A percentile compares a stretch with the other conserved stretches of the same genome.
Conservation (phyloP, 2,888 invertebrate species). For the Ferdinandea cuprea region DNA sequence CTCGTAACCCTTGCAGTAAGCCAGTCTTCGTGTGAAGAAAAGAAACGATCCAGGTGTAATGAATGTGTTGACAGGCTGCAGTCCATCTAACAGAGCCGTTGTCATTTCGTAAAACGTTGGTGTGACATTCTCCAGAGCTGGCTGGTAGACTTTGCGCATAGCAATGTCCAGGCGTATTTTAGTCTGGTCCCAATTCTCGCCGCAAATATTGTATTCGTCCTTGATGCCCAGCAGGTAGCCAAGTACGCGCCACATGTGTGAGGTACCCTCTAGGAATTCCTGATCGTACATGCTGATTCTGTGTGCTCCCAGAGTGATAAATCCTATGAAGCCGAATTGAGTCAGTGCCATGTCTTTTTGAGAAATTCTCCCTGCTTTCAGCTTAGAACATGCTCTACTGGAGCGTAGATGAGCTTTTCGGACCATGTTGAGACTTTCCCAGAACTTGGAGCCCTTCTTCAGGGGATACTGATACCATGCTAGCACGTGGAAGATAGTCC, state of each 20-base stretch:
- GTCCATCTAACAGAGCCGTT: constrained; percentile 86
- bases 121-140: constrained; percentile 85
- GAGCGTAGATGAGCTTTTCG: constrained; percentile 87
- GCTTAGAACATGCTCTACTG: constrained; percentile 84
- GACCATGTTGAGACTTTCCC: constrained; percentile 88
- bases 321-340: constrained; percentile 94
- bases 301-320: constrained; percentile 86
- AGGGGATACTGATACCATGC: constrained; percentile 87
- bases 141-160: constrained; percentile 86
- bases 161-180: constrained; percentile 84
- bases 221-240: constrained; percentile 92
- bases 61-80: constrained; percentile 88
- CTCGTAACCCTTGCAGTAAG: constrained; percentile 85
- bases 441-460: constrained; percentile 85
- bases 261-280: constrained; percentile 88
- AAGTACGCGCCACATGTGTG: constrained; percentile 93
- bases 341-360: constrained; percentile 94
- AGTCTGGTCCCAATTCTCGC: constrained; percentile 86
- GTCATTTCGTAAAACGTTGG: constrained; percentile 88
- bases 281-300: constrained; percentile 87
- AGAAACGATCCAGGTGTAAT: constrained; percentile 85
- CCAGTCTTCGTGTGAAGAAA: constrained; percentile 85
- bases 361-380: constrained; percentile 85
- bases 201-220: constrained; percentile 90
- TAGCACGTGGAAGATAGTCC: constrained; percentile 90